Evolutionary conservation across 2,113 vertebrate species (phyloP).

Genomic region (Synodontis membranacea): DNA sequence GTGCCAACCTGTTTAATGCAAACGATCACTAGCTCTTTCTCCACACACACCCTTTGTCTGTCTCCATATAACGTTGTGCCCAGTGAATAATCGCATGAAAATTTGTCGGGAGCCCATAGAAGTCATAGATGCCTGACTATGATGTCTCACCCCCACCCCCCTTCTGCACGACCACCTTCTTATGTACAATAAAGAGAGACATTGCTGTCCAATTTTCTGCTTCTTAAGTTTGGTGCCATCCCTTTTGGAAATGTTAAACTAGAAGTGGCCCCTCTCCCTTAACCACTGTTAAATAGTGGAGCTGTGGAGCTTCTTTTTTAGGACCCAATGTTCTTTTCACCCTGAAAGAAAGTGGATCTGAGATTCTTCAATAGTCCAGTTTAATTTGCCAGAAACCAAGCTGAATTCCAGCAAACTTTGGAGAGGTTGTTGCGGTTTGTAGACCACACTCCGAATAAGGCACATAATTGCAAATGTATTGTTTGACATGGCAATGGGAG

Average conservation of each 20-base stretch:
- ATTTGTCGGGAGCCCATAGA: not conserved
- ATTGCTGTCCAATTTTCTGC: not conserved
- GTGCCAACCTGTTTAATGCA: constrained; percentile 29
- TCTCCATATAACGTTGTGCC: not conserved
- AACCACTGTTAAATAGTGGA: not conserved
- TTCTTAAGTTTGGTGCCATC: not conserved
- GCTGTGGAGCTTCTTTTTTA: not conserved
- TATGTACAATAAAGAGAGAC: not conserved
- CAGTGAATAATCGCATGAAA: not conserved
- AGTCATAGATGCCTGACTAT: not conserved
- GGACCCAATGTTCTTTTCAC: constrained; percentile 2
- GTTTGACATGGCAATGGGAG: constrained; percentile 34
- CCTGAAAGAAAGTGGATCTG: constrained; percentile 27
- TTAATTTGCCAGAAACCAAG: constrained; percentile 41
- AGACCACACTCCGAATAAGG: constrained; percentile 34
- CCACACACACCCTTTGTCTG: not conserved
- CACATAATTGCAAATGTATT: constrained; percentile 23
- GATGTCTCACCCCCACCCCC: not conserved
- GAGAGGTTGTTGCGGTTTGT: constrained; percentile 42
- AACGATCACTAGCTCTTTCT: not conserved
- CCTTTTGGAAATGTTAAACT: not conserved
- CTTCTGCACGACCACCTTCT: too few species aligned
- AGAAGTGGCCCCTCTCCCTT: not conserved
- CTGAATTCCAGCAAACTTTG: constrained; percentile 42
- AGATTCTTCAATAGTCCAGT: constrained; percentile 13